A percentile compares a stretch with the other conserved stretches of the same genome.
These are phyloP conservation scores for Glossophaga mutica DNA, from an alignment of 2,797 vertebrate species.

Conservation along the genomic window DNA sequence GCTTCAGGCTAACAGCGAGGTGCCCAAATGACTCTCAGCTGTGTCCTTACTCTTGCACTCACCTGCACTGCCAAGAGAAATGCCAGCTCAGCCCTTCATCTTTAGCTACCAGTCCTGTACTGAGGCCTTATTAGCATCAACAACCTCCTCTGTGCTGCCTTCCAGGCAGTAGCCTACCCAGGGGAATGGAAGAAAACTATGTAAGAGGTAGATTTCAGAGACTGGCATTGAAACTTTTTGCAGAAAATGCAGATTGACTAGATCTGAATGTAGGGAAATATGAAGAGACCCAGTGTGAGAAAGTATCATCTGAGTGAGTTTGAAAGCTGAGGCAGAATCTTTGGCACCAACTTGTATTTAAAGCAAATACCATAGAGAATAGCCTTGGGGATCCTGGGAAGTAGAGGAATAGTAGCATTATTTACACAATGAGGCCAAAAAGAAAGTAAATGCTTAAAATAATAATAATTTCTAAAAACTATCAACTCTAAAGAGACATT, in stretches of 20 bases:
- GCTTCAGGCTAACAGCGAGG: slow-evolving; percentile 71
- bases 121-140: slow-evolving; percentile 69
- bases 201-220: slow-evolving; percentile 61
- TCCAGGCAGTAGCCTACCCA: slow-evolving; percentile 52
- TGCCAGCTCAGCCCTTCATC: slow-evolving; percentile 39
- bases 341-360: slow-evolving; percentile 49
- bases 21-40: slow-evolving; percentile 70
- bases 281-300: slow-evolving; percentile 56
- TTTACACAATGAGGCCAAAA: slow-evolving; percentile 26
- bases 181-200: slow-evolving; percentile 16
- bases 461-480: slow-evolving; percentile 39
- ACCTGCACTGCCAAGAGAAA: slow-evolving; percentile 60
- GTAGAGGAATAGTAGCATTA: slow-evolving; percentile 30
- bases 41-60: slow-evolving; percentile 50
- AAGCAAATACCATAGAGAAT: slow-evolving; percentile 57
- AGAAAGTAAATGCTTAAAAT: slow-evolving; percentile 36
- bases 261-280: slow-evolving; percentile 48
- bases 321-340: slow-evolving; percentile 53
- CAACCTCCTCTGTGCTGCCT: slow-evolving; percentile 50
- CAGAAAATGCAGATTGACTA: slow-evolving; percentile 46
- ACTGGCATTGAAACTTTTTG: slow-evolving; percentile 62
- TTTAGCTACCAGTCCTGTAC: slow-evolving; percentile 64
- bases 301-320: slow-evolving; percentile 36
- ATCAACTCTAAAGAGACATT: background rate
- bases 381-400: slow-evolving; percentile 65